Conservation (phyloP, 2,888 invertebrate genomes). For the Apamea monoglypha region DNA sequence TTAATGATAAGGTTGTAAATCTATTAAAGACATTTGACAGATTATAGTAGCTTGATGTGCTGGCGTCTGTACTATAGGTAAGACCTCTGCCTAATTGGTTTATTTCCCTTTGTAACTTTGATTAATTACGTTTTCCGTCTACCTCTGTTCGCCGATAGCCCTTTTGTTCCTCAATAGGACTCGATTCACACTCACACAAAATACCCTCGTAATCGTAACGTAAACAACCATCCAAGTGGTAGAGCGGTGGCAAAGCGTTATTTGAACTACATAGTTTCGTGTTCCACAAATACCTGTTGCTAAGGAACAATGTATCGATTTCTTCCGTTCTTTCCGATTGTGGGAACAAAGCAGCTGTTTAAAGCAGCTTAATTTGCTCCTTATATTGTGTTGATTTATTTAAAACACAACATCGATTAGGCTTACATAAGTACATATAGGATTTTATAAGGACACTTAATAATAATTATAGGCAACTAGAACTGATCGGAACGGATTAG, state of each 20-base stretch:
- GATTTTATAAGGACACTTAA: not conserved
- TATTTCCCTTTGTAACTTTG: not conserved
- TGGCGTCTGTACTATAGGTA: not conserved
- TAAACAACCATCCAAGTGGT: constrained; percentile 30
- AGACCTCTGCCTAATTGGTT: not conserved
- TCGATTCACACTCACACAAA: constrained; percentile 5
- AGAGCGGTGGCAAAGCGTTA: constrained; percentile 20
- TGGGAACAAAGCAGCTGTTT: constrained; percentile 38
- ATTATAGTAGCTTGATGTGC: too few relatives aligned
- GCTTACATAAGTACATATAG: not conserved
- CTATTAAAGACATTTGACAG: too few relatives aligned
- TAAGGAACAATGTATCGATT: constrained; percentile 41
- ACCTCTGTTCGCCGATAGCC: not conserved
- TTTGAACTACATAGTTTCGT: constrained; percentile 20
- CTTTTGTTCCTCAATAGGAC: not conserved
- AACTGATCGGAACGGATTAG: not conserved
- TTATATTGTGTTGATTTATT: constrained; percentile 30
- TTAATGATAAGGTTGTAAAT: too few relatives aligned
- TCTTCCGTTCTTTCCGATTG: constrained; percentile 7
- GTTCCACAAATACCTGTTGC: constrained; percentile 40
- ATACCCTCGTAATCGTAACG: not conserved
- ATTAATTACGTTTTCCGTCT: not conserved
- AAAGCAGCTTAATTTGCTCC: constrained; percentile 31
- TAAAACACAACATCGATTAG: not conserved
- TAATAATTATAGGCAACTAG: not conserved